Percentiles rank a stretch among this genome's conserved stretches.
Evolutionary conservation across 2,113 vertebrate species (phyloP).

Genomic region (Cyanoliseus patagonus): DNA sequence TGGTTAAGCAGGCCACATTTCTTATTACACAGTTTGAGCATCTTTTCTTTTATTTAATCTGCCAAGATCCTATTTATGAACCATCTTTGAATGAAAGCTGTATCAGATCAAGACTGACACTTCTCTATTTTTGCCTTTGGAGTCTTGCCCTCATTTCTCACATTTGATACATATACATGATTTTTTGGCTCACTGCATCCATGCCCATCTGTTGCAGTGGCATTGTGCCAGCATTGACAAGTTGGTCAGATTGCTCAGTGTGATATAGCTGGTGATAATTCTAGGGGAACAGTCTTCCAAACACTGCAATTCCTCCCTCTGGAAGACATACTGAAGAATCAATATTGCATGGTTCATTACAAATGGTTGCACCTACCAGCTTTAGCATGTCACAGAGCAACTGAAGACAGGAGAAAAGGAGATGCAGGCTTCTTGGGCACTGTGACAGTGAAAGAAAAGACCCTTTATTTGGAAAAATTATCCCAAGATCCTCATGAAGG

Average conservation of each 20-base stretch:
- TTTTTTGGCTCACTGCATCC: conserved; percentile 42
- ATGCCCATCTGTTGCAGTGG: conserved; percentile 59
- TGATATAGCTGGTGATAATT: not conserved
- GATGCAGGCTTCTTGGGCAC: not conserved
- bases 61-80: not conserved
- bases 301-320: not conserved
- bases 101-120: conserved; percentile 51
- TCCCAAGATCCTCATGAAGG: not conserved
- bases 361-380: not conserved
- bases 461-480: not conserved
- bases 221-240: conserved; percentile 33
- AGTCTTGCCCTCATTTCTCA: conserved; percentile 60
- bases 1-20: not conserved
- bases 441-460: not conserved
- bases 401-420: not conserved
- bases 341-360: not conserved
- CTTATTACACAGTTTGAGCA: not conserved
- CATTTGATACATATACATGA: conserved; percentile 32
- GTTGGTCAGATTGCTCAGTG: not conserved
- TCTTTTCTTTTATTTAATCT: not conserved
- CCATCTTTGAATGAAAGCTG: conserved; percentile 28
- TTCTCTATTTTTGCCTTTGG: conserved; percentile 57
- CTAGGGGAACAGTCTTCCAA: not conserved
- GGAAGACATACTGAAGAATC: not conserved
- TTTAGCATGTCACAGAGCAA: not conserved